A percentile compares a stretch with the other conserved stretches of the same genome.
Evolutionary conservation across 1,140 invertebrate genomes (phyloP).

Genomic region (Trachelipus rathkii): DNA sequence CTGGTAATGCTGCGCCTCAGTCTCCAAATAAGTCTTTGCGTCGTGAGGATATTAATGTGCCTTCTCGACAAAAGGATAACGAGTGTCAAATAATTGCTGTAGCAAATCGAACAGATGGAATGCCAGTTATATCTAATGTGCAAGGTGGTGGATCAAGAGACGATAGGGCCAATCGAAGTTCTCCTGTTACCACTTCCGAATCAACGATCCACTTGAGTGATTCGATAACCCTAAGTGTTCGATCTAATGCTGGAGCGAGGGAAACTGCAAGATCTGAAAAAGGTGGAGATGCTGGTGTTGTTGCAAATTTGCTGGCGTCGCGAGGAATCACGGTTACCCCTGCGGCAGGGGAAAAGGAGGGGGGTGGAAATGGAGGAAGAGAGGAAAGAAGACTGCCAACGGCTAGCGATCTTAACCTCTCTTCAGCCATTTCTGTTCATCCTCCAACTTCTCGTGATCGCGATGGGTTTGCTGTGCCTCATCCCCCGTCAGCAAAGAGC

Average conservation of each 20-base stretch:
- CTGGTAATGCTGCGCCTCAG: slow-evolving; percentile 29
- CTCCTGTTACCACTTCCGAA: slow-evolving; percentile 47
- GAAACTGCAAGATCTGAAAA: slow-evolving; percentile 48
- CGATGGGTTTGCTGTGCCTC: slow-evolving; percentile 45
- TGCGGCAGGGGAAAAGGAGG: slow-evolving; percentile 49
- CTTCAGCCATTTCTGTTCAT: slow-evolving; percentile 66
- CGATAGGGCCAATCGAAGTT: not conserved
- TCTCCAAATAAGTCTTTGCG: slow-evolving; percentile 39
- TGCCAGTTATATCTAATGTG: slow-evolving; percentile 68
- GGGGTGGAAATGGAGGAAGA: slow-evolving; percentile 29
- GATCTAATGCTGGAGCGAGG: slow-evolving; percentile 54
- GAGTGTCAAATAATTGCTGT: slow-evolving; percentile 65
- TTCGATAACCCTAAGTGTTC: slow-evolving; percentile 61
- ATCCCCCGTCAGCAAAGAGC: slow-evolving; percentile 35
- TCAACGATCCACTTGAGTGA: slow-evolving; percentile 60
- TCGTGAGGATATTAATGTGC: slow-evolving; percentile 50
- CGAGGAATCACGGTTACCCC: slow-evolving; percentile 70
- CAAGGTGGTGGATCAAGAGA: slow-evolving; percentile 55
- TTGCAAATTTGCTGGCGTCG: slow-evolving; percentile 68
- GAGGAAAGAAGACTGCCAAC: slow-evolving; percentile 42
- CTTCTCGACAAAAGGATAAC: slow-evolving; percentile 59
- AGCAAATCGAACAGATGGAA: slow-evolving; percentile 63
- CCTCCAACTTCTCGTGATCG: slow-evolving; percentile 42
- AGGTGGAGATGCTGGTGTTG: slow-evolving; percentile 62
- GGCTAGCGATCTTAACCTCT: slow-evolving; percentile 58